A percentile compares a stretch with the other conserved stretches of the same genome.
Conservation (phyloP, 1,140 invertebrate genomes). For the Cyclargus thomasi region DNA sequence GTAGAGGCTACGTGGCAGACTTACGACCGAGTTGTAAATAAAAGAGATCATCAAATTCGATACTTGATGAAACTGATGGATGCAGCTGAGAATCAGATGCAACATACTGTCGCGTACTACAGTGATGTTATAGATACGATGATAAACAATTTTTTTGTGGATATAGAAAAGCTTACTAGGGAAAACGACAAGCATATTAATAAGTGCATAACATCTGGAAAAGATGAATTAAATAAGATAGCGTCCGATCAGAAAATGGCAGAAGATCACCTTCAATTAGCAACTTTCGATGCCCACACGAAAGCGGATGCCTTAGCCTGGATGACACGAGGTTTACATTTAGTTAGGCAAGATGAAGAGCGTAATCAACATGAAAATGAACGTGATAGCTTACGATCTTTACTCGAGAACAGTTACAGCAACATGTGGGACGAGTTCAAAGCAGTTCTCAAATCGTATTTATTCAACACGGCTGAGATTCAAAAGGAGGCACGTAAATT, state of each 20-base stretch:
- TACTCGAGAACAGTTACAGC: constrained; percentile 56
- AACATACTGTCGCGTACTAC: constrained; percentile 59
- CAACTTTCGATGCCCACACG: constrained; percentile 55
- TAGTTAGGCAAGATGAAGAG: constrained; percentile 66
- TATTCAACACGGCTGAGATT: constrained; percentile 54
- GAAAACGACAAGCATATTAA: constrained; percentile 47
- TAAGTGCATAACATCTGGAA: constrained; percentile 43
- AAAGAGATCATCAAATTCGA: constrained; percentile 56
- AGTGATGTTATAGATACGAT: constrained; percentile 61
- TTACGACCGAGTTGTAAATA: constrained; percentile 58
- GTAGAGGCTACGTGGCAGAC: constrained; percentile 63
- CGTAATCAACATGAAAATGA: constrained; percentile 47
- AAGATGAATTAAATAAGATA: constrained; percentile 42
- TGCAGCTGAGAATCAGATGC: constrained; percentile 59
- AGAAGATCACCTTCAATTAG: constrained; percentile 60
- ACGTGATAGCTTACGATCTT: constrained; percentile 56
- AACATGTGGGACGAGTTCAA: constrained; percentile 63
- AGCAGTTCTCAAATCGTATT: constrained; percentile 54
- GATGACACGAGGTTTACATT: constrained; percentile 59
- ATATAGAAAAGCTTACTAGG: constrained; percentile 50
- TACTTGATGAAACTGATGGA: constrained; percentile 50
- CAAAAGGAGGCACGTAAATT: constrained; percentile 60
- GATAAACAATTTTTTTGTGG: constrained; percentile 59
- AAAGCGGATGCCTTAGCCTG: constrained; percentile 54
- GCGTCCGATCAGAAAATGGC: constrained; percentile 51